These are phyloP conservation scores for Etia nguti DNA, from an alignment of 2,113 vertebrate species.

Conservation along the genomic window DNA sequence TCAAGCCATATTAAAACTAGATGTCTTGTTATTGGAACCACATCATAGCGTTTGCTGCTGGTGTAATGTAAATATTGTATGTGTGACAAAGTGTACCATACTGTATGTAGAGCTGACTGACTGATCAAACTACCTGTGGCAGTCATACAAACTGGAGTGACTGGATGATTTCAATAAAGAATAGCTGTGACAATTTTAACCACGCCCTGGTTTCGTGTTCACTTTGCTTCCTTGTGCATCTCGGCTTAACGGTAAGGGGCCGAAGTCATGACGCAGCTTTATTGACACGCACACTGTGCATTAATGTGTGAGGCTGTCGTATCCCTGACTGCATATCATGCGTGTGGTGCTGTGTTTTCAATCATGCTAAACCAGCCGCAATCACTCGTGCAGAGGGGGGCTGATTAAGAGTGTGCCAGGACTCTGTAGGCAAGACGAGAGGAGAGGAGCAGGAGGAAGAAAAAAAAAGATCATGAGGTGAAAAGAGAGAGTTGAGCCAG, in stretches of 20 bases:
- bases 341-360: slow-evolving; percentile 72
- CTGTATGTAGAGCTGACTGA: slow-evolving; percentile 51
- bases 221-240: not conserved
- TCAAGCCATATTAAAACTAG: slow-evolving; percentile 64
- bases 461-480: not conserved
- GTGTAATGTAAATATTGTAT: slow-evolving; percentile 57
- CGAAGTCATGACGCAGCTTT: not conserved
- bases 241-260: not conserved
- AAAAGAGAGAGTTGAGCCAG: slow-evolving; percentile 1
- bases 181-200: slow-evolving; percentile 65
- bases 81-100: slow-evolving; percentile 54
- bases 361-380: slow-evolving; percentile 88
- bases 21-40: slow-evolving; percentile 45
- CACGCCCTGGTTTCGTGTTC: not conserved
- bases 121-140: slow-evolving; percentile 38
- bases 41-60: slow-evolving; percentile 31
- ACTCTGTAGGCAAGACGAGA: slow-evolving; percentile 75
- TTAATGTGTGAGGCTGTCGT: not conserved
- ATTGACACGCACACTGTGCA: not conserved
- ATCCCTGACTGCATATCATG: not conserved
- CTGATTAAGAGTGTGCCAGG: slow-evolving; percentile 93
- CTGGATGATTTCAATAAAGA: slow-evolving; percentile 63
- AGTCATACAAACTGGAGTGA: slow-evolving; percentile 18
- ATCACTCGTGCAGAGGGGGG: slow-evolving; percentile 82
- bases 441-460: not conserved